Percentiles rank a stretch among this genome's conserved stretches.
Conservation (phyloP, 1,140 invertebrate genomes). For the Drosophila dunni region DNA sequence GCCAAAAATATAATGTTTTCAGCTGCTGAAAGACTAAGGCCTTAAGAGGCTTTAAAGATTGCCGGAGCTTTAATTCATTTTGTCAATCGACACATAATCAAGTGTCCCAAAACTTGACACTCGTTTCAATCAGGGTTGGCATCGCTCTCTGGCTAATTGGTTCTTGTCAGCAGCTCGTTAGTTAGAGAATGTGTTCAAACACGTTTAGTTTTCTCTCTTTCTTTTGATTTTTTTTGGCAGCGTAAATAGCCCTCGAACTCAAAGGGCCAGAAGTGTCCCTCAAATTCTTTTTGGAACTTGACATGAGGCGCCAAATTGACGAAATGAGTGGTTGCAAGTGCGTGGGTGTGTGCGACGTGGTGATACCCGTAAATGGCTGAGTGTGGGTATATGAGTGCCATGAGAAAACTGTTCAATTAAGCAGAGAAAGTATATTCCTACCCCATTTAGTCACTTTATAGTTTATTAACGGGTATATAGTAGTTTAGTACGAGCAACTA, state of each 20-base stretch:
- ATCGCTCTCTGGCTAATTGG: conserved; percentile 26
- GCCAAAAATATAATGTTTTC: conserved; percentile 17
- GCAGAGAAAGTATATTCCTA: too few species aligned
- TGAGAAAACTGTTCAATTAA: too few species aligned
- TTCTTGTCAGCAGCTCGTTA: conserved; percentile 39
- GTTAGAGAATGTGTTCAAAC: background rate
- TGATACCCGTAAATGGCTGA: too few species aligned
- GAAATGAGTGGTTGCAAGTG: conserved; percentile 1
- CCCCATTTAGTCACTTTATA: too few species aligned
- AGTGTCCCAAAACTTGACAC: background rate
- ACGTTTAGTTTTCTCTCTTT: background rate
- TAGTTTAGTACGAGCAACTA: too few species aligned
- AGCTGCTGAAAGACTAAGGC: background rate
- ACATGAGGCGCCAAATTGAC: conserved; percentile 61
- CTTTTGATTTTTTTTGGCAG: background rate
- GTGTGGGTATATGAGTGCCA: too few species aligned
- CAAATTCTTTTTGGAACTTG: conserved; percentile 5
- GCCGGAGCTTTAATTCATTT: background rate
- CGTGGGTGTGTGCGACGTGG: background rate
- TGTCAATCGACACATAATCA: conserved; percentile 19
- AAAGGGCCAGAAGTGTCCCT: background rate
- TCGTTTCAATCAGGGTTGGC: conserved; percentile 12
- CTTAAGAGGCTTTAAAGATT: background rate
- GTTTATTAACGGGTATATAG: too few species aligned
- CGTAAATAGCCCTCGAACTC: background rate